Evolutionary conservation across 2,888 invertebrate genomes (phyloP).

Genomic region (Abscondita cerata): DNA sequence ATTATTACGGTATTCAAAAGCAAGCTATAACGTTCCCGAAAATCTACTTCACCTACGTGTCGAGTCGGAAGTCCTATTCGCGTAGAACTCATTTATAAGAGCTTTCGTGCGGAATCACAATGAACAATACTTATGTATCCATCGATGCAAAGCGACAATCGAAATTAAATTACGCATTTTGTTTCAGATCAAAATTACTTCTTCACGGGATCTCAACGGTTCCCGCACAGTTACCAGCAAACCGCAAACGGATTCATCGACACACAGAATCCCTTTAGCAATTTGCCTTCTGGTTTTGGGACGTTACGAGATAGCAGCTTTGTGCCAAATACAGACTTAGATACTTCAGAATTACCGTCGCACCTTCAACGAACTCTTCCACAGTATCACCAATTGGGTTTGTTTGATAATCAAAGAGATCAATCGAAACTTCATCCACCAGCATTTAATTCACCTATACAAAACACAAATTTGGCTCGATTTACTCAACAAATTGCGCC

Average conservation of each 20-base stretch:
- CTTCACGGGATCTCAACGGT: slow-evolving; percentile 51
- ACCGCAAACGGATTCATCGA: slow-evolving; percentile 43
- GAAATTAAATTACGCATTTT: slow-evolving; percentile 26
- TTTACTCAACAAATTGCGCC: slow-evolving; percentile 24
- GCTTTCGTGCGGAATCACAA: slow-evolving; percentile 35
- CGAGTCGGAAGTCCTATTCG: slow-evolving; percentile 37
- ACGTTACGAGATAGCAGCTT: slow-evolving; percentile 43
- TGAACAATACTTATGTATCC: slow-evolving; percentile 17
- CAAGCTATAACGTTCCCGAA: slow-evolving; percentile 34
- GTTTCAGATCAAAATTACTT: slow-evolving; percentile 58
- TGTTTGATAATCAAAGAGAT: slow-evolving; percentile 58
- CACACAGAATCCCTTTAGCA: slow-evolving; percentile 49
- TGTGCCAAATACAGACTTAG: slow-evolving; percentile 52
- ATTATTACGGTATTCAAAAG: slow-evolving; percentile 31
- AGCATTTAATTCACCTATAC: slow-evolving; percentile 32
- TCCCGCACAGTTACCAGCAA: slow-evolving; percentile 50
- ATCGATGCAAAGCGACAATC: background rate
- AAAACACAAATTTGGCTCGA: slow-evolving; percentile 1
- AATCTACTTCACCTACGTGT: slow-evolving; percentile 42
- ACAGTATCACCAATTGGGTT: slow-evolving; percentile 52
- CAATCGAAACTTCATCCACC: slow-evolving; percentile 62
- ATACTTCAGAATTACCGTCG: slow-evolving; percentile 56
- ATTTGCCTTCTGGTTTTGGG: slow-evolving; percentile 44
- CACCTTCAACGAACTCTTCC: slow-evolving; percentile 57
- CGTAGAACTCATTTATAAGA: slow-evolving; percentile 40